phyloP scores from a whole-genome alignment of 2,113 vertebrate genomes.

The Leptodactylus fuscus region DNA sequence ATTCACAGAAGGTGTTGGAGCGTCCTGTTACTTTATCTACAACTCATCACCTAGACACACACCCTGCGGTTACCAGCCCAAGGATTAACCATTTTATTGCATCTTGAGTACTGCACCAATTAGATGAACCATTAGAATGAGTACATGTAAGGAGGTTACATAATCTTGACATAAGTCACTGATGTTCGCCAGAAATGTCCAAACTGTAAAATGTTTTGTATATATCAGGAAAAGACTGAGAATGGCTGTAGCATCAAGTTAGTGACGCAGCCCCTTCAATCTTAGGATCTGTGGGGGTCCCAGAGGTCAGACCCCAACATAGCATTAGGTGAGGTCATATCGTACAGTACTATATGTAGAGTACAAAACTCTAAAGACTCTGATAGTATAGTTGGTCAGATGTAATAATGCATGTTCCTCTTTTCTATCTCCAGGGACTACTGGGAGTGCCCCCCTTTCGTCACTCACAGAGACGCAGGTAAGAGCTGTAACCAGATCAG shows the following conservation, averaged over 20 bases:
- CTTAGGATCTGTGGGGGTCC: no score
- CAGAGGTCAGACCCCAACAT: background rate
- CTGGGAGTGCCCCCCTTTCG: background rate
- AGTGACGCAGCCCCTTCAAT: no score
- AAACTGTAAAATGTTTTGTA: no score
- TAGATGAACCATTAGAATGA: background rate
- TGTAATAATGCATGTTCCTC: background rate
- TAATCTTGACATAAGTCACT: no score
- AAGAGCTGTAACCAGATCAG: background rate
- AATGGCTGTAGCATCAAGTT: no score
- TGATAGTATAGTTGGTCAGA: background rate
- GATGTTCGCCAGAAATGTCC: no score
- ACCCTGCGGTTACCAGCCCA: background rate
- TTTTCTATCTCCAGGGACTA: conserved; percentile 14
- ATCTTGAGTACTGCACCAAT: background rate
- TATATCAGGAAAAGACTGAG: no score
- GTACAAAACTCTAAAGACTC: background rate
- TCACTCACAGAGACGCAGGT: conserved; percentile 51
- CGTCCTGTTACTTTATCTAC: conserved; percentile 13
- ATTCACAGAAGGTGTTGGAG: conserved; percentile 9
- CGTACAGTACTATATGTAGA: no score
- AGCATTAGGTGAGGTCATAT: no score
- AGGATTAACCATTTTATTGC: background rate
- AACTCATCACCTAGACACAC: background rate
- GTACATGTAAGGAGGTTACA: background rate